Conservation (phyloP, 2,797 vertebrate species). For the Chanos chanos region DNA sequence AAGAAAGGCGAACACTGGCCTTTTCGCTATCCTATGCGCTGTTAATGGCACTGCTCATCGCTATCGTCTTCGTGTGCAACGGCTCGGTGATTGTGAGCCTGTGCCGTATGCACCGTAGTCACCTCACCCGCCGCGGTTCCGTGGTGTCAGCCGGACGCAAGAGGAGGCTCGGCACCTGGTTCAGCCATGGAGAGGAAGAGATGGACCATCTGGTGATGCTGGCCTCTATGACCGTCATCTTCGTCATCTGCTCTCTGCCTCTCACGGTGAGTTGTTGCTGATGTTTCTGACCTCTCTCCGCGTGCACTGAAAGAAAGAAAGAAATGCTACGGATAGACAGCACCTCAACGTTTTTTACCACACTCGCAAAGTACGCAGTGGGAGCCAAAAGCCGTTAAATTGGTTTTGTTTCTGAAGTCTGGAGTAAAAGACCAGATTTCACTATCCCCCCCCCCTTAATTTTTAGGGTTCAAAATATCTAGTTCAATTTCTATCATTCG, state of each 20-base stretch:
- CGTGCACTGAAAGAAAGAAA: too few relatives aligned
- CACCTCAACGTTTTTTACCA: too few relatives aligned
- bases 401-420: too few relatives aligned
- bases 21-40: slow-evolving; percentile 84
- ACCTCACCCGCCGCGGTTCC: slow-evolving; percentile 69
- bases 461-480: too few relatives aligned
- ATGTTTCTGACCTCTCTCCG: background rate
- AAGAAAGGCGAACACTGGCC: slow-evolving; percentile 54
- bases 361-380: too few relatives aligned
- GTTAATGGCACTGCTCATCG: slow-evolving; percentile 78
- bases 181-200: slow-evolving; percentile 78
- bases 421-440: too few relatives aligned
- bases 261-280: slow-evolving; percentile 77
- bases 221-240: slow-evolving; percentile 82
- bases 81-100: slow-evolving; percentile 82
- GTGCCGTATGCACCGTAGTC: slow-evolving; percentile 82
- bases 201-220: slow-evolving; percentile 82
- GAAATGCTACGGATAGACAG: too few relatives aligned
- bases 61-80: slow-evolving; percentile 79
- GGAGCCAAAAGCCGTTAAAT: too few relatives aligned
- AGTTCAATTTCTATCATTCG: too few relatives aligned
- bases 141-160: slow-evolving; percentile 54
- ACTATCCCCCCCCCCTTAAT: too few relatives aligned
- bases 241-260: slow-evolving; percentile 83
- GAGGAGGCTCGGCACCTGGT: slow-evolving; percentile 67